A percentile compares a stretch with the other conserved stretches of the same genome.
These are phyloP conservation scores for Drosophila austrosaltans DNA, from an alignment of 2,888 invertebrate genomes.

Conservation along the genomic window DNA sequence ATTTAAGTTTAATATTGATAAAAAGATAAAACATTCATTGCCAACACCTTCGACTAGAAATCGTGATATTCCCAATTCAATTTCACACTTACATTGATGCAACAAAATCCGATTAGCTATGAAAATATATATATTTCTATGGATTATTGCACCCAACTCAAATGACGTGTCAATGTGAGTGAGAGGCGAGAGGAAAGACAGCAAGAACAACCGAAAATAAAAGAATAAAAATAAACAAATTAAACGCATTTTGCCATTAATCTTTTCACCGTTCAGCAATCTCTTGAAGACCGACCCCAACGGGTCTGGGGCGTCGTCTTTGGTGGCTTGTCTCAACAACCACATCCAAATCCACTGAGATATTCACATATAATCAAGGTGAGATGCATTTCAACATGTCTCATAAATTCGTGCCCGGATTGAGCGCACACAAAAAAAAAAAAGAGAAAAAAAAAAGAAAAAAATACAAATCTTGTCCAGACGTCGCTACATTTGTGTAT, in stretches of 20 bases:
- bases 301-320: constrained; percentile 43
- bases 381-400: constrained; percentile 82
- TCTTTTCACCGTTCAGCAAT: constrained; percentile 60
- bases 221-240: constrained; percentile 61
- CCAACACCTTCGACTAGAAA: too few species aligned
- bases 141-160: not conserved
- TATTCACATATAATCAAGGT: constrained; percentile 75
- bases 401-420: constrained; percentile 81
- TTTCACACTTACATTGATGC: too few species aligned
- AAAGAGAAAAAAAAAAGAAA: constrained; percentile 35
- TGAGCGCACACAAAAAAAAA: constrained; percentile 52
- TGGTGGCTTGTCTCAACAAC: constrained; percentile 52
- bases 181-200: constrained; percentile 17
- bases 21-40: too few species aligned
- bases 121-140: too few species aligned
- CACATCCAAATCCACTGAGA: constrained; percentile 20
- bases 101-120: too few species aligned
- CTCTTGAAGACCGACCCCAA: constrained; percentile 1
- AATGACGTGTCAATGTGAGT: constrained; percentile 62
- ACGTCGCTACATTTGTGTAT: constrained; percentile 22
- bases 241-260: constrained; percentile 75
- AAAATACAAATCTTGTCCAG: constrained; percentile 58
- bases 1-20: too few species aligned
- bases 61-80: too few species aligned
- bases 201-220: constrained; percentile 69